Evolutionary conservation across 2,113 vertebrate genomes (phyloP), one percentile per base, ranked within the genome.

Genomic region (Agelaius phoeniceus): DNA sequence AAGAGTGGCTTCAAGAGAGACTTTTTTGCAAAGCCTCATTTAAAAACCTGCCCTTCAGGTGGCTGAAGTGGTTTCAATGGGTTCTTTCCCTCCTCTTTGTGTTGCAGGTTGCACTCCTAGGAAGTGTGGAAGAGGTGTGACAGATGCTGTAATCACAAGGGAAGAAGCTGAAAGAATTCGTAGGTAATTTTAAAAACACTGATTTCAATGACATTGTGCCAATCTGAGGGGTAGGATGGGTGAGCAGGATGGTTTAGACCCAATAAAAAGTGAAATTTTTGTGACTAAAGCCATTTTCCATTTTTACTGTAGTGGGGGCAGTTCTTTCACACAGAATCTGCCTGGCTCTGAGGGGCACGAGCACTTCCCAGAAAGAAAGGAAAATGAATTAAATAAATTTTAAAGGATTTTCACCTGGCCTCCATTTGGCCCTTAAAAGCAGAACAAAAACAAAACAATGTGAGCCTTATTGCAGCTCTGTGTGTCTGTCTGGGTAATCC

Each of bases 91-190:
- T 23, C 19, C 10, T 59, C 23, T 52, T 71, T 89, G 19, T 93
- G 71, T 84, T 87, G 37, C 93, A 99, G 99, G 98, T 52, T 99
- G 99, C 95, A 99, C 99, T n/a, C 99, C 99, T 65, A 98, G 98
- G 73, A 99, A 95, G 93, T 99, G 99, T 89, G 99, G 99, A 76
- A 98, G 99, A 69, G 99, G 98, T 1, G 95, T 99, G 91, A 98
- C 97, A 0, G 99, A 99, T 74, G 43, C 68, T 3, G 96, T 99
- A 13, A 98, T 99, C 96, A 98, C 97, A 24, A 98, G 96, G 83
- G 98, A 99, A 51, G 99, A 99, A 78, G 98, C 98, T 37, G 96
- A 92, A 88, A 97, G 87, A 67, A 93, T 97, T 63, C 98, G 99
- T 41, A 98, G 98, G 97, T 98, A 98, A 65, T 24, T 57, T 30